Percentiles rank a stretch among this genome's conserved stretches.
Evolutionary conservation across 2,888 invertebrate genomes (phyloP).

Genomic region (Drosophila suboccidentalis): DNA sequence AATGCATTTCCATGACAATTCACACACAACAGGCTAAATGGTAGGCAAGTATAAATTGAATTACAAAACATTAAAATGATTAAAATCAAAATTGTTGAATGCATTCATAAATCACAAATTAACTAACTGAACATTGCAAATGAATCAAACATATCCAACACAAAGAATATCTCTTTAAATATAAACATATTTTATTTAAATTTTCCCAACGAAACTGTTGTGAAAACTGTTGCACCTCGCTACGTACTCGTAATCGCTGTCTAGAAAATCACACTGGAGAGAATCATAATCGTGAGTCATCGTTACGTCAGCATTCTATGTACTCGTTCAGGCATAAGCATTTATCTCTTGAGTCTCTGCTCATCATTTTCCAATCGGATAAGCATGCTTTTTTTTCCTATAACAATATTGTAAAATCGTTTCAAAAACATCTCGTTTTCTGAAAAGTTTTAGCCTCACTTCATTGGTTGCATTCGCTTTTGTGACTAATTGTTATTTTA

Average conservation of each 20-base stretch:
- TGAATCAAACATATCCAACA: conserved; percentile 31
- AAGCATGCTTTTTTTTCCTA: not conserved
- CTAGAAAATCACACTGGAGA: conserved; percentile 74
- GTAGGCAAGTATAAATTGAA: conserved; percentile 34
- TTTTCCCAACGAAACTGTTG: conserved; percentile 41
- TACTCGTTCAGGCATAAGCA: conserved; percentile 17
- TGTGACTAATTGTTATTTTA: not conserved
- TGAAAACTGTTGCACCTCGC: conserved; percentile 50
- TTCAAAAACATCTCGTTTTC: not conserved
- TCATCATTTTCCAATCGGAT: conserved; percentile 11
- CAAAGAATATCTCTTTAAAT: conserved; percentile 30
- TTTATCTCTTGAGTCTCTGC: conserved; percentile 6
- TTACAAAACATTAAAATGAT: conserved; percentile 3
- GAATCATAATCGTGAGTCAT: conserved; percentile 76
- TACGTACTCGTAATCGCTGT: conserved; percentile 72
- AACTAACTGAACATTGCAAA: conserved; percentile 74
- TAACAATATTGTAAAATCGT: not conserved
- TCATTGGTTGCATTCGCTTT: conserved; percentile 25
- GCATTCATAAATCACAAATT: conserved; percentile 32
- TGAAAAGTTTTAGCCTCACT: conserved; percentile 1
- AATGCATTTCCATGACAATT: conserved; percentile 14
- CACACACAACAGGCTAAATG: conserved; percentile 33
- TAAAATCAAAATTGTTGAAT: conserved; percentile 21
- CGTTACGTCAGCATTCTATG: conserved; percentile 46
- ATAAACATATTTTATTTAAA: conserved; percentile 45